Conservation (phyloP, 2,113 vertebrate species). For the Gobius niger region DNA sequence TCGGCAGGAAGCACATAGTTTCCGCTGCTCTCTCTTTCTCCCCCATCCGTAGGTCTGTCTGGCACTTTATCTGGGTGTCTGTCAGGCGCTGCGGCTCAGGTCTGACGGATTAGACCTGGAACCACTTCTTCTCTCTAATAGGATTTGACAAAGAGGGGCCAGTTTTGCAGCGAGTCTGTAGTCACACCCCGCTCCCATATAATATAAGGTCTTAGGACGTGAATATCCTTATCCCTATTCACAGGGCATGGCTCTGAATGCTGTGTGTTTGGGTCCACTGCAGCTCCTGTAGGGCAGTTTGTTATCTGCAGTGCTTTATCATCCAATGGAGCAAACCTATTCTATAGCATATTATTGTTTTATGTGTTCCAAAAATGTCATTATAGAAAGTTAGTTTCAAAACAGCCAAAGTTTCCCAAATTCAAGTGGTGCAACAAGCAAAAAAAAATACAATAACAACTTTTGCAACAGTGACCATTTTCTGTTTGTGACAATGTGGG, state of each 20-base stretch:
- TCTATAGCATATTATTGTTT: not conserved
- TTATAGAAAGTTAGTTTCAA: too few relatives aligned
- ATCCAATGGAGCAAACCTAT: not conserved
- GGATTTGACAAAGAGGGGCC: constrained; percentile 57
- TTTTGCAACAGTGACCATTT: too few relatives aligned
- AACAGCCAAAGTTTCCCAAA: too few relatives aligned
- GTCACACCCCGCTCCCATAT: constrained; percentile 28
- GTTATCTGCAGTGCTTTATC: not conserved
- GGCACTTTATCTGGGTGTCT: constrained; percentile 36
- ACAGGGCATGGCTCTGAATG: constrained; percentile 5
- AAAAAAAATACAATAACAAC: too few relatives aligned
- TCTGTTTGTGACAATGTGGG: too few relatives aligned
- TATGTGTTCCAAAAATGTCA: too few relatives aligned
- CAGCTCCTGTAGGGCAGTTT: not conserved
- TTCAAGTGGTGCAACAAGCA: too few relatives aligned
- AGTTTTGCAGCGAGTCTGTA: constrained; percentile 27
- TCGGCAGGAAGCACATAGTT: constrained; percentile 26
- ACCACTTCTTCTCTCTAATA: constrained; percentile 57
- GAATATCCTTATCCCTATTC: constrained; percentile 34
- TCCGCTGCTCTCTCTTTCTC: constrained; percentile 14
- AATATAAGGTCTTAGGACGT: constrained; percentile 40
- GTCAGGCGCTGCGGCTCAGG: constrained; percentile 49
- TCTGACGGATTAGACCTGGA: constrained; percentile 59
- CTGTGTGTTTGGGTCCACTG: constrained; percentile 8
- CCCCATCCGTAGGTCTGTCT: constrained; percentile 2